Base-by-base conservation (phyloP, 2,797 vertebrate species). In the Centropyge bicolor region DNA sequence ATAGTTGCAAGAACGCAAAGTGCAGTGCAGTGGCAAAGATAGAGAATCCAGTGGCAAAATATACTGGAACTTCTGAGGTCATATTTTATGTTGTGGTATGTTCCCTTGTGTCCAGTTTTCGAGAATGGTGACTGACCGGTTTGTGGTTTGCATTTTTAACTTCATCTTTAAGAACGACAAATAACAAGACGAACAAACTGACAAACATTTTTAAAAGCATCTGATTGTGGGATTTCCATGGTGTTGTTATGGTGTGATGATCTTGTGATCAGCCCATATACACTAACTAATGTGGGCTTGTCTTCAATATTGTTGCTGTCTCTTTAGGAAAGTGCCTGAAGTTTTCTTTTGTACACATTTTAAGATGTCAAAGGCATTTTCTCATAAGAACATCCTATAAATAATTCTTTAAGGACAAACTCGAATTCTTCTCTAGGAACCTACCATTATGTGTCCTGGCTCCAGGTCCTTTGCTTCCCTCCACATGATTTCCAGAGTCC, bases 381-480 rank as follows among this genome's bases (percentile, higher is more conserved):
- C 27, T 31, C 0, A 1, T 72, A 55, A 59, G 12, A 49, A 56
- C 20, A 31, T 35, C 11, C 16, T 38, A 1, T 17, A 11, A 35
- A 48, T 54, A 31, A 22, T 22, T 19, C 3, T 65, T 57, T 1
- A 24, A 19, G 13, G 52, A 55, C 22, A 10, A 8, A 4, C 6
- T 8, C 0, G 0, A 19, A 0, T 16, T 41, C 0, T 8, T 45
- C 27, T 31, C 27, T 1, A 5, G 0, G 16, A 16, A 80, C 85
- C 17, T 96, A 99, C 98, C 97, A 31, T 98, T 96, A 43, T 96
- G 93, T 0, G 95, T 90, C 31, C 96, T 94, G 80, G 93, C 78
- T 66, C 90, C 91, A 14, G 93, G 31, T 62, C 80, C 90, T 88
- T 85, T 85, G 86, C 86, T 76, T 27, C 86, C 93, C n/a, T 97